phyloP scores from a whole-genome alignment of 2,797 vertebrate genomes.

The Dromococcyx pavoninus region DNA sequence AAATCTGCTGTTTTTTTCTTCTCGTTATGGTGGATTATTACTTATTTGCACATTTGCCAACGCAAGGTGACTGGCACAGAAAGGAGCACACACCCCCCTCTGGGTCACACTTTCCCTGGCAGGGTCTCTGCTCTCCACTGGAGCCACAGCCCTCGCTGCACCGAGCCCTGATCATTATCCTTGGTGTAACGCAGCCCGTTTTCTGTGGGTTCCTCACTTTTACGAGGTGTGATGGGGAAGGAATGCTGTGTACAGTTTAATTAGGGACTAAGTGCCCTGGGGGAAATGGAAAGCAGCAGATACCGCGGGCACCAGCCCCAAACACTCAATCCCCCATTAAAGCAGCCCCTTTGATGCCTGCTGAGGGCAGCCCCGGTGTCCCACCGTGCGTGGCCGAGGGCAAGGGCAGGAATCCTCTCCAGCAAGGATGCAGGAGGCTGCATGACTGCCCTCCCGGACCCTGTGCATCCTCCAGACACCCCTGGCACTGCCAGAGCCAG shows the following conservation, averaged over 20 bases:
- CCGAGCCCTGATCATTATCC: background rate
- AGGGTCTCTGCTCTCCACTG: background rate
- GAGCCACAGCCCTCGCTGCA: background rate
- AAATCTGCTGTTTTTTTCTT: background rate
- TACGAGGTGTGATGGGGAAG: slow-evolving; percentile 57
- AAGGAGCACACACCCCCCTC: background rate
- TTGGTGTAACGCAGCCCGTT: background rate
- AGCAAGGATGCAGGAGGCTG: accelerated
- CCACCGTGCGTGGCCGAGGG: accelerated
- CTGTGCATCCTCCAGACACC: accelerated
- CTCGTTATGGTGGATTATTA: background rate
- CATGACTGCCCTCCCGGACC: too few species aligned
- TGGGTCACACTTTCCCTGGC: background rate
- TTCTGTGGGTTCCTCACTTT: background rate
- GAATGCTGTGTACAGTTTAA: slow-evolving; percentile 52
- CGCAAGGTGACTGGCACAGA: background rate
- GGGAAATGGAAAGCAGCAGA: background rate
- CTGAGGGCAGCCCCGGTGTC: background rate
- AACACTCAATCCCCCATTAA: background rate
- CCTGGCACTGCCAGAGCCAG: accelerated
- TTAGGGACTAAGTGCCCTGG: slow-evolving; percentile 33
- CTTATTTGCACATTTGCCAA: background rate
- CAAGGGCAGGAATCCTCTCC: accelerated
- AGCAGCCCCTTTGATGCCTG: slow-evolving; percentile 60
- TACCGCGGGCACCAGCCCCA: background rate